Conservation (phyloP, 1,140 invertebrate species). For the Euura saliciscinereae region DNA sequence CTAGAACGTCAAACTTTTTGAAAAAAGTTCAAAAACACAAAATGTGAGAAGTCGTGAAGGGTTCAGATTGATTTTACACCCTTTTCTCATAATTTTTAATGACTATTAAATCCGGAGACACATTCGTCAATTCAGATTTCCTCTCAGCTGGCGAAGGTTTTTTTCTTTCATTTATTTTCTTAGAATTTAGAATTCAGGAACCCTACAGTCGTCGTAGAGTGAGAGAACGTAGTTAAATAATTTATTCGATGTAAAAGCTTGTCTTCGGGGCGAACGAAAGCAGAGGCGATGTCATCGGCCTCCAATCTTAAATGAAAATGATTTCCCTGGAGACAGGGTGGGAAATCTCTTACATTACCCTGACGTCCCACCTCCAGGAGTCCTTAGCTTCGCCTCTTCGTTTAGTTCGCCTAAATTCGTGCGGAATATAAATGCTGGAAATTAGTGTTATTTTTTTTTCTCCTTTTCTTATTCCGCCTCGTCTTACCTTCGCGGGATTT, state of each 20-base stretch:
- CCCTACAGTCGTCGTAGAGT: no score
- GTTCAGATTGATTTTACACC: no score
- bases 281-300: conserved; percentile 1
- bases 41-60: no score
- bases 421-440: conserved; percentile 15
- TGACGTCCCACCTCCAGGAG: neutral
- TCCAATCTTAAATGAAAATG: conserved; percentile 18
- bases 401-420: conserved; percentile 13
- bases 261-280: neutral
- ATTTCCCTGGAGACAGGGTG: conserved; percentile 13
- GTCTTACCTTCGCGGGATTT: neutral
- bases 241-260: conserved; percentile 14
- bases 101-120: no score
- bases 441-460: conserved; percentile 10
- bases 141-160: no score
- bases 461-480: neutral
- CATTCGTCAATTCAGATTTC: no score
- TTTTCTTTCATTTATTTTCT: no score
- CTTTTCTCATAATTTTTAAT: no score
- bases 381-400: neutral
- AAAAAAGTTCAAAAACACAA: no score
- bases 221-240: conserved; percentile 10
- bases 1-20: no score
- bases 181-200: no score
- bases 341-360: conserved; percentile 7